Conservation (phyloP, 2,113 vertebrate species). For the Callorhinus ursinus region DNA sequence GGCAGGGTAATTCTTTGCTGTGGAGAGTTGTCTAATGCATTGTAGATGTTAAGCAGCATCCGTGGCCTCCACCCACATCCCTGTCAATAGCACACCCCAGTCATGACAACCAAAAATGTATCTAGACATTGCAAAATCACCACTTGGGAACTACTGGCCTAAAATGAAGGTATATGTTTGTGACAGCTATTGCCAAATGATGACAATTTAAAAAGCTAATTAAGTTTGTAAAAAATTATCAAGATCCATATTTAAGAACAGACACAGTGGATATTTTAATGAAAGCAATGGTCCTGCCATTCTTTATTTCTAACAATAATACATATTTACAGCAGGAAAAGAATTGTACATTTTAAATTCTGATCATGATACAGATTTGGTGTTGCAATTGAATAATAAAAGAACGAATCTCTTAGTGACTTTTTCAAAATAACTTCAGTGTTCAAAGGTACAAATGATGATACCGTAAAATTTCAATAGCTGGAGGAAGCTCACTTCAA, state of each 20-base stretch:
- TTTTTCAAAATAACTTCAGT: neutral
- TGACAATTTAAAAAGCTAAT: neutral
- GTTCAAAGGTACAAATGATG: constrained; percentile 31
- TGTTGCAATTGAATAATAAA: constrained; percentile 55
- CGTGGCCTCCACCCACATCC: neutral
- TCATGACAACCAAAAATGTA: neutral
- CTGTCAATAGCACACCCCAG: neutral
- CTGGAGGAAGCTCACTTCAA: neutral
- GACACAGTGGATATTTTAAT: constrained; percentile 63
- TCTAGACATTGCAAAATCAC: neutral
- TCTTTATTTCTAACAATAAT: constrained; percentile 77
- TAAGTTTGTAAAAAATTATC: constrained; percentile 74
- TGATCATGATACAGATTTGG: constrained; percentile 35
- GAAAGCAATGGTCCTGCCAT: constrained; percentile 79
- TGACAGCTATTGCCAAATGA: neutral
- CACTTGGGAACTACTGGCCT: neutral
- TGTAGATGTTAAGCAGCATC: neutral
- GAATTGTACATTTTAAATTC: constrained; percentile 66
- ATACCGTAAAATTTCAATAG: neutral
- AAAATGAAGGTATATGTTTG: neutral
- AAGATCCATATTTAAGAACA: constrained; percentile 75
- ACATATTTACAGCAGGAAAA: constrained; percentile 77
- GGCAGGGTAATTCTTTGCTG: neutral
- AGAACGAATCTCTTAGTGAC: constrained; percentile 31
- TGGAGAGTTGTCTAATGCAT: neutral